These are phyloP conservation scores for Acronicta aceris DNA, from an alignment of 2,888 invertebrate species.

Conservation along the genomic window DNA sequence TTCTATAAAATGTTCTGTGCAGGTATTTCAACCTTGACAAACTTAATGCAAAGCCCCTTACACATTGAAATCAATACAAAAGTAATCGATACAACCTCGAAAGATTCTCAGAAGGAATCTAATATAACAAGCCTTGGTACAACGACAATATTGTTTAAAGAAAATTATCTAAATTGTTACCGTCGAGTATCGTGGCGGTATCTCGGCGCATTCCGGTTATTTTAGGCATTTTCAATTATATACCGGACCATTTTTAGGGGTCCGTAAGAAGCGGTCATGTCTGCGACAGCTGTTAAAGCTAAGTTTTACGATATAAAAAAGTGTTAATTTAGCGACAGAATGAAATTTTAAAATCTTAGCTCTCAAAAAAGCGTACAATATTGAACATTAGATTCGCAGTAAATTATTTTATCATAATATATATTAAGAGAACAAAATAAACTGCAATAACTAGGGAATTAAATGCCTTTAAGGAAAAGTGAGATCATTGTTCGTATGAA, in stretches of 20 bases:
- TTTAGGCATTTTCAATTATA: constrained; percentile 87
- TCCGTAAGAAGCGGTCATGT: constrained; percentile 9
- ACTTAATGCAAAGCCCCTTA: not conserved
- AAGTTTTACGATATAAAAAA: too few relatives aligned
- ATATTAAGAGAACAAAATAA: too few relatives aligned
- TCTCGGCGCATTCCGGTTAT: constrained; percentile 67
- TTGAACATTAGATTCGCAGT: too few relatives aligned
- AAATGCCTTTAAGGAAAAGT: too few relatives aligned
- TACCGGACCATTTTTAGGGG: constrained; percentile 54
- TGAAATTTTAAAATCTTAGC: too few relatives aligned
- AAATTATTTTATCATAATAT: too few relatives aligned
- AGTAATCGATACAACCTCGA: constrained; percentile 28
- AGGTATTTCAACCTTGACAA: too few relatives aligned
- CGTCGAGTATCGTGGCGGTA: constrained; percentile 70
- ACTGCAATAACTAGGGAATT: too few relatives aligned
- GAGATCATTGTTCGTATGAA: too few relatives aligned
- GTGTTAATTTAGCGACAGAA: too few relatives aligned
- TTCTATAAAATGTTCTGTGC: too few relatives aligned
- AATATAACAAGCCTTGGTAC: constrained; percentile 40
- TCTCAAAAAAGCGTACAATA: too few relatives aligned
- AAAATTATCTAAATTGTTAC: constrained; percentile 74
- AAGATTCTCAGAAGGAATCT: constrained; percentile 35
- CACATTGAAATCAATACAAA: constrained; percentile 29
- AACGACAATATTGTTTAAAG: constrained; percentile 68
- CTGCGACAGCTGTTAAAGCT: not conserved